Percentiles rank a stretch among this genome's conserved stretches.
phyloP scores from a whole-genome alignment of 2,113 vertebrate species.

The Genyomyrus donnyi region DNA sequence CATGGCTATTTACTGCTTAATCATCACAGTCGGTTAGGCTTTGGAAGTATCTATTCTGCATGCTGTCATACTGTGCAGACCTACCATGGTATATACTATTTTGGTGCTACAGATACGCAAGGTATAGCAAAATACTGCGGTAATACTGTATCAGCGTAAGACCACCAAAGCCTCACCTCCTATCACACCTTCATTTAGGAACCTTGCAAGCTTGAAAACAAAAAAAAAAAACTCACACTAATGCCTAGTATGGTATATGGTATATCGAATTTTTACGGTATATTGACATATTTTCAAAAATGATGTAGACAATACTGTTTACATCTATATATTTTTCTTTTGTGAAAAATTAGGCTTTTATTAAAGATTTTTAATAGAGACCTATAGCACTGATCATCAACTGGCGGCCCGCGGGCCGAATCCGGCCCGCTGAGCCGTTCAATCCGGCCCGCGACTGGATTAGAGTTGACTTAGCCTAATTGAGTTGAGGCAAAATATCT shows the following conservation, averaged over 20 bases:
- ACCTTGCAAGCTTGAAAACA: neutral
- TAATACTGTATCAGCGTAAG: neutral
- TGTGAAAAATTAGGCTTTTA: neutral
- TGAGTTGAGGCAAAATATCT: too few species aligned
- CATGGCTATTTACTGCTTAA: neutral
- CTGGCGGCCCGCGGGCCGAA: too few species aligned
- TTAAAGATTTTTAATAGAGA: neutral
- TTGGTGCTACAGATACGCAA: neutral
- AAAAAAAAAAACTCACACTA: neutral
- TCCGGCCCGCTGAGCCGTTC: too few species aligned
- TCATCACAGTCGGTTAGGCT: neutral
- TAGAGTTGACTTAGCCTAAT: too few species aligned
- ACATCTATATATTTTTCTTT: neutral
- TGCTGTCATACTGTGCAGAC: neutral
- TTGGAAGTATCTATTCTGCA: neutral
- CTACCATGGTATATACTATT: neutral
- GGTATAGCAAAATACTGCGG: neutral
- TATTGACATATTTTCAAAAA: neutral
- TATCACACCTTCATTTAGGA: neutral
- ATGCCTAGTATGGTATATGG: neutral
- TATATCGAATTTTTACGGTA: neutral
- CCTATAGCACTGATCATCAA: neutral
- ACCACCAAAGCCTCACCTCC: neutral
- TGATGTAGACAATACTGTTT: neutral
- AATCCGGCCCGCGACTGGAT: too few species aligned